Percentiles rank a stretch among this genome's conserved stretches.
Evolutionary conservation across 2,797 vertebrate species (phyloP).

Genomic region (Cryptoblepharus egeriae): DNA sequence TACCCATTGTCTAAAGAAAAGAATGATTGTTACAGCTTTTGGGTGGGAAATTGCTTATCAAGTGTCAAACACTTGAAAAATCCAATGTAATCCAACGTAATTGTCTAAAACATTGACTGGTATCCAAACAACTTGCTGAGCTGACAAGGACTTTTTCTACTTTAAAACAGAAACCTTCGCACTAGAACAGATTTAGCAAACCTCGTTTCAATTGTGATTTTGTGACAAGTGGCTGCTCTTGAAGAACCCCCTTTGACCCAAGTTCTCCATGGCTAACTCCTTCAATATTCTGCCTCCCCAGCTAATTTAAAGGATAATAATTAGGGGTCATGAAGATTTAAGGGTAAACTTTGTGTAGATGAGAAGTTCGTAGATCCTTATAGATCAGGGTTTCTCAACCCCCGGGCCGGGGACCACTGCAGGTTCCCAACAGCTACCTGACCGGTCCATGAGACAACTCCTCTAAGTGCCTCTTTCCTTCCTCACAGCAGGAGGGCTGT

Average conservation of each 20-base stretch:
- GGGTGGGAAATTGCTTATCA: no score
- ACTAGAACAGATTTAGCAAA: neutral
- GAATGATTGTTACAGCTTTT: accelerated
- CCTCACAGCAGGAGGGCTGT: no score
- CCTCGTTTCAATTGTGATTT: neutral
- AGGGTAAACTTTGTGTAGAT: neutral
- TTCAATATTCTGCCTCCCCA: neutral
- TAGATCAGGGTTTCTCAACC: no score
- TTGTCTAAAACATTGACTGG: no score
- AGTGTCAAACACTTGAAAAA: neutral
- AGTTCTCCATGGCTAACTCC: neutral
- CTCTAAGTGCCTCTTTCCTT: no score
- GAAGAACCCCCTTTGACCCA: neutral
- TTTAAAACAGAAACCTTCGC: neutral
- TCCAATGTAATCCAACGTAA: no score
- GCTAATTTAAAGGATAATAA: neutral
- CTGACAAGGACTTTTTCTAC: neutral
- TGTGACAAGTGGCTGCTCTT: neutral
- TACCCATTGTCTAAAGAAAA: slow-evolving; percentile 90
- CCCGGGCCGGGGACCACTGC: no score
- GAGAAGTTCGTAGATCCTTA: neutral
- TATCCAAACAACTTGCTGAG: no score
- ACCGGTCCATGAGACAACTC: no score
- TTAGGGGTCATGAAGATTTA: neutral
- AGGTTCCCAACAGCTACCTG: no score